These are phyloP conservation scores for Cnemophilus loriae DNA, from an alignment of 2,113 vertebrate species.

Conservation along the genomic window DNA sequence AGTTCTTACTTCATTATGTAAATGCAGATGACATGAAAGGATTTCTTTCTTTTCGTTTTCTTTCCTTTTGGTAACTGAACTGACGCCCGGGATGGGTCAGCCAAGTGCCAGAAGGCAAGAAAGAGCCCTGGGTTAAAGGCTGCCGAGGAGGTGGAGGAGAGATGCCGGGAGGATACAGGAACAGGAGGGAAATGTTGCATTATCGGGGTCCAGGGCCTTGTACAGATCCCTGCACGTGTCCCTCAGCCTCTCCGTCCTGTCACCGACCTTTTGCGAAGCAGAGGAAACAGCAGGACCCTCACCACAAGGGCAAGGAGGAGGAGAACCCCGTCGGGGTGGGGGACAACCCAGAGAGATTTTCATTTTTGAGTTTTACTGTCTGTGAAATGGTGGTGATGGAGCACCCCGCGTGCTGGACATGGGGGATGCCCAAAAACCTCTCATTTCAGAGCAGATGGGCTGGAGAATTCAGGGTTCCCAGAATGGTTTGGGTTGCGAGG, in stretches of 20 bases:
- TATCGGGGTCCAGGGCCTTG: fast-evolving
- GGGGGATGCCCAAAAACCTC: fast-evolving
- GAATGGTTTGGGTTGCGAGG: not conserved
- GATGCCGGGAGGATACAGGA: not conserved
- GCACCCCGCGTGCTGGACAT: not conserved
- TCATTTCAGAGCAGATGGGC: not conserved
- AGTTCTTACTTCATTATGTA: conserved; percentile 29
- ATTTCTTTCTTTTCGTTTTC: not conserved
- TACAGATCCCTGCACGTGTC: fast-evolving
- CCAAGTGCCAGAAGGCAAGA: not conserved
- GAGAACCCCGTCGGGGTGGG: fast-evolving
- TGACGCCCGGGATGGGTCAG: not conserved
- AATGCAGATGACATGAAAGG: conserved; percentile 16
- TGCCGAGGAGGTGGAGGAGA: not conserved
- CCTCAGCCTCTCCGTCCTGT: not conserved
- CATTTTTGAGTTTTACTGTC: not conserved
- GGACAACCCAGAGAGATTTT: not conserved
- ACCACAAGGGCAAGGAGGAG: not conserved
- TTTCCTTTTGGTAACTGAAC: not conserved
- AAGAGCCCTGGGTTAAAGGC: not conserved
- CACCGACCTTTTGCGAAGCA: not conserved
- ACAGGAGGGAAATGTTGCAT: not conserved
- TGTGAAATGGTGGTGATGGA: not conserved
- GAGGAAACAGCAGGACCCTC: not conserved
- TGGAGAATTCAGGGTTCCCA: not conserved